These are phyloP conservation scores for Nannoperca australis DNA, from an alignment of 2,797 vertebrate genomes.

Conservation along the genomic window DNA sequence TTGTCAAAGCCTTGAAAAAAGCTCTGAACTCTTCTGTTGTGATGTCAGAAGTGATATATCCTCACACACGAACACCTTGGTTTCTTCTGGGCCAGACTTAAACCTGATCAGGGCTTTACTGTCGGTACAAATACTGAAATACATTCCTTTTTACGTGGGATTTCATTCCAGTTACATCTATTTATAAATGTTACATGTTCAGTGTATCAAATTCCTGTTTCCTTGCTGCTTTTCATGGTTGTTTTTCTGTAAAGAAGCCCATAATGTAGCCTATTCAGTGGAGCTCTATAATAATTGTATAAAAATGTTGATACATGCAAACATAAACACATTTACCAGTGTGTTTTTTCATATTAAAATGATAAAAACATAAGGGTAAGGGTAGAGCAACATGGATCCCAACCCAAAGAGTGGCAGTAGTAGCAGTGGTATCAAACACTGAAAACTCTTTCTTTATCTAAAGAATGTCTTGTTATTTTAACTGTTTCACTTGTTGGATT, in stretches of 20 bases:
- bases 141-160: not conserved
- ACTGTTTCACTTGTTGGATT: not conserved
- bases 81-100: slow-evolving; percentile 12
- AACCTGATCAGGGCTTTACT: not conserved
- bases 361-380: too few relatives aligned
- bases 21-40: not conserved
- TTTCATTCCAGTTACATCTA: not conserved
- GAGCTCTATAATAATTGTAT: not conserved
- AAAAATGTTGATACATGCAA: not conserved
- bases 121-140: not conserved
- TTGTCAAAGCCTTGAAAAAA: not conserved
- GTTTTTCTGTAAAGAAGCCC: not conserved
- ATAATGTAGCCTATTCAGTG: not conserved
- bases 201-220: not conserved
- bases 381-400: not conserved
- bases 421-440: too few relatives aligned
- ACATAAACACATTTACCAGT: not conserved
- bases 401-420: too few relatives aligned
- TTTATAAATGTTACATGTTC: not conserved
- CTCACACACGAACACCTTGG: not conserved
- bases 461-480: too few relatives aligned
- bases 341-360: not conserved
- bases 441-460: too few relatives aligned
- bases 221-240: not conserved
- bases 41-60: slow-evolving; percentile 2